phyloP scores from a whole-genome alignment of 1,140 invertebrate species.

The Octopus sinensis region DNA sequence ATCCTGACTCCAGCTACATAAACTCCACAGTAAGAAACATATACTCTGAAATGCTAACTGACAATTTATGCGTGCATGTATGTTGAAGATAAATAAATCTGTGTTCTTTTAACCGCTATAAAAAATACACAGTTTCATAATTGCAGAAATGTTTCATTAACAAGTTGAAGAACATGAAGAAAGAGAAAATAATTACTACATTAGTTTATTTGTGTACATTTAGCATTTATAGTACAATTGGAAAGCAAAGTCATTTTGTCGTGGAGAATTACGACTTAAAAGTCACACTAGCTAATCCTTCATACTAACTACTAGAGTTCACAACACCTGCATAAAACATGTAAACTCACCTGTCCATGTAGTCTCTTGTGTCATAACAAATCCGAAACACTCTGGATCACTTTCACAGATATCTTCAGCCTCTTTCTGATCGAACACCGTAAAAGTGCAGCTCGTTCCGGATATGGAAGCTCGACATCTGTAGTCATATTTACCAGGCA shows the following conservation, averaged over 20 bases:
- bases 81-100: too few species aligned
- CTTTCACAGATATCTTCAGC: conserved; percentile 53
- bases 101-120: too few species aligned
- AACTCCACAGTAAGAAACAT: too few species aligned
- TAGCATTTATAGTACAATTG: neutral
- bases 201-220: neutral
- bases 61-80: too few species aligned
- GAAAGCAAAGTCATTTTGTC: neutral
- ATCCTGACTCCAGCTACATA: too few species aligned
- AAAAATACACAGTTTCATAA: too few species aligned
- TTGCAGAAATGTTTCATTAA: too few species aligned
- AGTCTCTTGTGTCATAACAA: conserved; percentile 51
- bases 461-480: conserved; percentile 51
- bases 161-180: neutral
- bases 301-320: conserved; percentile 4
- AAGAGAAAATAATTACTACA: neutral
- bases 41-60: too few species aligned
- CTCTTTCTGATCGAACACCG: conserved; percentile 54
- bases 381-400: conserved; percentile 52
- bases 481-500: conserved; percentile 55
- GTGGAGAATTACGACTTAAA: neutral
- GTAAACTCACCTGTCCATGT: conserved; percentile 54
- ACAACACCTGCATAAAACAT: neutral
- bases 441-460: conserved; percentile 51
- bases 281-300: neutral